Evolutionary conservation across 2,888 invertebrate species (phyloP).

Genomic region (Aproaerema taeniolella): DNA sequence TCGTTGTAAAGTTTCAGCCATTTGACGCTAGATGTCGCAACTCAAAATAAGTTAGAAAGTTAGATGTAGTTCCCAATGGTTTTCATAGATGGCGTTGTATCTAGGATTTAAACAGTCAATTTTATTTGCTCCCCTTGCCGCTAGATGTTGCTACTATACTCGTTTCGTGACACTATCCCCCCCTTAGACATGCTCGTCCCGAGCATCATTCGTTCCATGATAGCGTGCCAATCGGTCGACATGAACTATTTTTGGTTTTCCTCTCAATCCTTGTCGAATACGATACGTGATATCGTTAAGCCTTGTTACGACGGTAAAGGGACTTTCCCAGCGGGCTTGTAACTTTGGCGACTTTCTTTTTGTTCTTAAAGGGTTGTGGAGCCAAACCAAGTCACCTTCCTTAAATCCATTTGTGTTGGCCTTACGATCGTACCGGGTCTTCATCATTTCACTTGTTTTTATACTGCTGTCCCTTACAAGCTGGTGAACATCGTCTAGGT

Average conservation of each 20-base stretch:
- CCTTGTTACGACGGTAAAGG: not conserved
- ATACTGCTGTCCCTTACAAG: not conserved
- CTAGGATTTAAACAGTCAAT: no score
- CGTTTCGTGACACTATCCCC: not conserved
- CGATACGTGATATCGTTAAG: slow-evolving; percentile 1
- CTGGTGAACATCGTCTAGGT: not conserved
- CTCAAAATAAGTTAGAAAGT: no score
- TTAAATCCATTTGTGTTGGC: slow-evolving; percentile 7
- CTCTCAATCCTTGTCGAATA: not conserved
- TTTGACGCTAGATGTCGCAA: no score
- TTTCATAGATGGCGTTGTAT: no score
- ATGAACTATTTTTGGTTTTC: not conserved
- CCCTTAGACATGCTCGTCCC: slow-evolving; percentile 2
- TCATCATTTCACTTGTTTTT: not conserved
- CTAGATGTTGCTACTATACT: no score
- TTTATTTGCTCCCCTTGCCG: no score
- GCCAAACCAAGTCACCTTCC: not conserved
- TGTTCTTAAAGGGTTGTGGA: not conserved
- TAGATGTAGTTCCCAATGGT: no score
- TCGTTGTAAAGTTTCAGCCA: no score
- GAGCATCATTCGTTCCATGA: not conserved
- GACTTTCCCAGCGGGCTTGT: not conserved
- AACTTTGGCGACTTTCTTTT: not conserved
- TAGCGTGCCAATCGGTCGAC: slow-evolving; percentile 1
- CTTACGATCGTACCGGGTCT: not conserved